These are phyloP conservation scores for Hydrolagus colliei DNA, from an alignment of 2,797 vertebrate genomes.

Conservation along the genomic window DNA sequence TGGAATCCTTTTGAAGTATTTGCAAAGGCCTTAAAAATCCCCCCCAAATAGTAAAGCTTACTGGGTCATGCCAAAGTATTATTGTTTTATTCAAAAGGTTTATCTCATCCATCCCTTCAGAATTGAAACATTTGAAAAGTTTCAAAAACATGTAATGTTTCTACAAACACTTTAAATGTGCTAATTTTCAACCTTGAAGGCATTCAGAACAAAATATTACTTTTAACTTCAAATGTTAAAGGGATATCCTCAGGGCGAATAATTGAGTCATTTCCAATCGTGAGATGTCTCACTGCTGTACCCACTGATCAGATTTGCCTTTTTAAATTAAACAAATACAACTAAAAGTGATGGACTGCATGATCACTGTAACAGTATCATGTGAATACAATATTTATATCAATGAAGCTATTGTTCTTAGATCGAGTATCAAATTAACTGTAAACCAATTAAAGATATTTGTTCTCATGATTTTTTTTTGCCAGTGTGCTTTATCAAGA, in stretches of 20 bases:
- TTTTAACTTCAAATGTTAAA: neutral
- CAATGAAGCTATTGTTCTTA: too few relatives aligned
- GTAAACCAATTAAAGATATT: too few relatives aligned
- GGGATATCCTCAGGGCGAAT: neutral
- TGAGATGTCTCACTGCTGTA: neutral
- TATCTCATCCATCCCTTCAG: neutral
- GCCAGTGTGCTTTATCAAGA: too few relatives aligned
- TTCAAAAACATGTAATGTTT: neutral
- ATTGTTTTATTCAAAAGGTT: neutral
- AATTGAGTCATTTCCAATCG: neutral
- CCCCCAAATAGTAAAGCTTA: neutral
- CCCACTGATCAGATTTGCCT: too few relatives aligned
- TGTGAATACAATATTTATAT: too few relatives aligned
- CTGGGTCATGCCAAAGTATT: neutral
- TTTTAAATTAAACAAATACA: constrained; percentile 1
- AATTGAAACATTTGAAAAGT: neutral
- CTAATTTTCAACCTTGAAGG: neutral
- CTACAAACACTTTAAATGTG: neutral
- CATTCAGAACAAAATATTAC: neutral
- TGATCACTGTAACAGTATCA: too few relatives aligned
- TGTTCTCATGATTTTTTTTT: too few relatives aligned
- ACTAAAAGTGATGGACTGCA: constrained; percentile 7
- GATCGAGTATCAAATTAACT: too few relatives aligned
- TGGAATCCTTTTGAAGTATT: neutral
- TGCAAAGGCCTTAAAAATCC: neutral